phyloP scores from a whole-genome alignment of 2,113 vertebrate species.

The Delphinapterus leucas region DNA sequence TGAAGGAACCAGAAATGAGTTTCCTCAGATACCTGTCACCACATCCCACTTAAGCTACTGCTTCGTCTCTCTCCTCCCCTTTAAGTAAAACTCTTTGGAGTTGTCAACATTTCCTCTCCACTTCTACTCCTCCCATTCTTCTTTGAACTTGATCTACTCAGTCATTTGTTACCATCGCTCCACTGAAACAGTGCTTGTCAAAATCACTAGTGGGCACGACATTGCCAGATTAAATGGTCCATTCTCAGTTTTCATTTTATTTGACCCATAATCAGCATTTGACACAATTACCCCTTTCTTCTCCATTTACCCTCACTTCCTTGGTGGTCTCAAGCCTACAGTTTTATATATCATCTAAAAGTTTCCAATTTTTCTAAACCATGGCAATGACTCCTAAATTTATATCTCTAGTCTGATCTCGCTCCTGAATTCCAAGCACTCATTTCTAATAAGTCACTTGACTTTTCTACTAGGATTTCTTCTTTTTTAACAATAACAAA shows the following conservation, averaged over 20 bases:
- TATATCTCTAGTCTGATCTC: not conserved
- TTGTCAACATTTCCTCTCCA: not conserved
- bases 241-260: constrained; percentile 13
- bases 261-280: not conserved
- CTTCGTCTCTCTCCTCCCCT: not conserved
- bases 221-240: not conserved
- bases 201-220: not conserved
- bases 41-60: not conserved
- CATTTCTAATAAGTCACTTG: not conserved
- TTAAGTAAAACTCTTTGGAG: not conserved
- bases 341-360: not conserved
- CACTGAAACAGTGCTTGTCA: not conserved
- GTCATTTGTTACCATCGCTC: not conserved
- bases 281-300: not conserved
- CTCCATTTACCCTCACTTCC: not conserved
- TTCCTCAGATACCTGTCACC: not conserved
- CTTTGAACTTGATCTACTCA: not conserved
- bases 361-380: not conserved
- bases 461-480: not conserved
- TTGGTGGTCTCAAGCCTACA: not conserved
- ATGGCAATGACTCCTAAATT: not conserved
- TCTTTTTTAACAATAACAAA: not conserved
- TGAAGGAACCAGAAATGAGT: not conserved
- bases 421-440: not conserved
- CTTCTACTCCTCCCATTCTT: not conserved